phyloP scores from a whole-genome alignment of 2,113 vertebrate genomes.

The Phaetusa simplex region DNA sequence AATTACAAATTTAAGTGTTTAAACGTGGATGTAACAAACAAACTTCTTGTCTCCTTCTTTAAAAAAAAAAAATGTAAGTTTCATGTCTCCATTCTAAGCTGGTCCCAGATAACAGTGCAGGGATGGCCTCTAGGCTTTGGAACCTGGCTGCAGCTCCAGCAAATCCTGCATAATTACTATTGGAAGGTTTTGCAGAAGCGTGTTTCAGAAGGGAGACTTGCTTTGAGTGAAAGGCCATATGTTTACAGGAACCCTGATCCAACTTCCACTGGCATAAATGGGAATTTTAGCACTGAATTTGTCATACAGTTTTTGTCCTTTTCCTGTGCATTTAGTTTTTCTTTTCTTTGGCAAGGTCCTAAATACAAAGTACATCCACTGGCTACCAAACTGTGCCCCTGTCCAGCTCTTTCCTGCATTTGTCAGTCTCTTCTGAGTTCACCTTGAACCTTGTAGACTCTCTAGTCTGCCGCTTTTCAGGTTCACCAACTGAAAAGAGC shows the following conservation, averaged over 20 bases:
- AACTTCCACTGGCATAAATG: background rate
- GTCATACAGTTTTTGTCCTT: background rate
- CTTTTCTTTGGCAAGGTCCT: background rate
- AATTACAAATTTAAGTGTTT: background rate
- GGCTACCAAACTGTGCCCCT: background rate
- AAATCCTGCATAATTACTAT: background rate
- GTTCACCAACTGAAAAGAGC: background rate
- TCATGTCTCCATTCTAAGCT: background rate
- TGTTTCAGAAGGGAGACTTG: background rate
- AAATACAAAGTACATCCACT: background rate
- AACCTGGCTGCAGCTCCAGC: background rate
- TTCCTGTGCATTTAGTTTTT: background rate
- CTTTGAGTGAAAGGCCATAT: background rate
- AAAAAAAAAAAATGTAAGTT: background rate
- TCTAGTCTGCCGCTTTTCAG: background rate
- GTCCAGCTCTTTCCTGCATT: background rate
- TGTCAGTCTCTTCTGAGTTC: background rate
- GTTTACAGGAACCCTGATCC: background rate
- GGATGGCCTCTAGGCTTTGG: background rate
- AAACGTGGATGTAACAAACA: background rate
- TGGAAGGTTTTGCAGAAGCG: background rate
- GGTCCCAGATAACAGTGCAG: background rate
- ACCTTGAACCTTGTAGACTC: background rate
- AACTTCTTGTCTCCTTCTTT: background rate
- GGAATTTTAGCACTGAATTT: background rate